These are phyloP conservation scores for Liolophura sinensis DNA, from an alignment of 1,140 invertebrate species.

Conservation along the genomic window DNA sequence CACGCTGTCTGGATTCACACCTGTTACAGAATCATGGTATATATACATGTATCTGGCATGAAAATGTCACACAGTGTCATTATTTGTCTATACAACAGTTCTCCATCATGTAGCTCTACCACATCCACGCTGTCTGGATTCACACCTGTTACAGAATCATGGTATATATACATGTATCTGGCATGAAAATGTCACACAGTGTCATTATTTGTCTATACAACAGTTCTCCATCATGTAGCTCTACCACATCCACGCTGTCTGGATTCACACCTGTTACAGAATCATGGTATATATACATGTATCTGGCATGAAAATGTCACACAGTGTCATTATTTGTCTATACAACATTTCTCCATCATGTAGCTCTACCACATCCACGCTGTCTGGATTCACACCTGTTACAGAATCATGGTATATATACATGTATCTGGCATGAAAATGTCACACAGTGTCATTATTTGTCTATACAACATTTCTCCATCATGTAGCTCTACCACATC, in stretches of 20 bases:
- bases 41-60: neutral
- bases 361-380: conserved; percentile 95
- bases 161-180: neutral
- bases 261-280: conserved; percentile 70
- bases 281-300: neutral
- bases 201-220: neutral
- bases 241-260: conserved; percentile 90
- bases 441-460: neutral
- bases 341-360: conserved; percentile 79
- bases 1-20: conserved; percentile 77
- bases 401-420: too few species aligned
- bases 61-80: neutral
- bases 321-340: neutral
- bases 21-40: too few species aligned
- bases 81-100: neutral
- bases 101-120: conserved; percentile 97
- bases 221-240: conserved; percentile 92
- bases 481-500: conserved; percentile 98
- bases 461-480: conserved; percentile 62
- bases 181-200: neutral
- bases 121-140: conserved; percentile 86
- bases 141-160: too few species aligned
- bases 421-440: neutral
- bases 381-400: conserved; percentile 69
- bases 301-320: neutral